phyloP scores from a whole-genome alignment of 1,140 invertebrate species.

The Ctenoplectra terminalis region DNA sequence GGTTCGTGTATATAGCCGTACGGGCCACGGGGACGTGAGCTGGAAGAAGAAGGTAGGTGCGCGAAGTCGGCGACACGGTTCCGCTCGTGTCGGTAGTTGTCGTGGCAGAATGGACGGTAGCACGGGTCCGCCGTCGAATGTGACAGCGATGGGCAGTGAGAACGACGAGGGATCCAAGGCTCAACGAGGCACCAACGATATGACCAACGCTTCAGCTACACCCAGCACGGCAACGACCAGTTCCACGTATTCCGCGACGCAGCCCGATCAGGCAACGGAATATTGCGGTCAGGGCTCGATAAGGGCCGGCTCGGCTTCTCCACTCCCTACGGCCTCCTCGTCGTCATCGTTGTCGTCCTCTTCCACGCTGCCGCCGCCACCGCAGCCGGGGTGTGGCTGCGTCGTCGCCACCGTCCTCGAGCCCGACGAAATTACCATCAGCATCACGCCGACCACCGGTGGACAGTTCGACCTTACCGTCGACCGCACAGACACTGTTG shows the following conservation, averaged over 20 bases:
- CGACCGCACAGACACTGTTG: slow-evolving; percentile 90
- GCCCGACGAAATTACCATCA: slow-evolving; percentile 89
- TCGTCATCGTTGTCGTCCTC: slow-evolving; percentile 22
- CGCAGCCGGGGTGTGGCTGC: slow-evolving; percentile 84
- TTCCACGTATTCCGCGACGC: slow-evolving; percentile 15
- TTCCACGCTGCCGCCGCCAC: slow-evolving; percentile 56
- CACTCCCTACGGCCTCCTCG: slow-evolving; percentile 39
- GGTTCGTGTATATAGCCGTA: slow-evolving; percentile 35
- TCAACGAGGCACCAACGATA: slow-evolving; percentile 32
- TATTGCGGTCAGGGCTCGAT: slow-evolving; percentile 42
- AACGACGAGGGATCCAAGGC: slow-evolving; percentile 57
- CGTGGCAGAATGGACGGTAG: slow-evolving; percentile 74
- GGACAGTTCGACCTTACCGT: slow-evolving; percentile 93
- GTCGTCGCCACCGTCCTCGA: slow-evolving; percentile 75
- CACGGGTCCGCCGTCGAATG: slow-evolving; percentile 70
- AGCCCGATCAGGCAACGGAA: slow-evolving; percentile 21
- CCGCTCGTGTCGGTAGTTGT: slow-evolving; percentile 21
- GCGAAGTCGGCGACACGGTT: background rate
- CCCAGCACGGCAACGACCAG: background rate
- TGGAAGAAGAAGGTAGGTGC: slow-evolving; percentile 28
- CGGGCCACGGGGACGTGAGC: slow-evolving; percentile 21
- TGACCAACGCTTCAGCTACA: background rate
- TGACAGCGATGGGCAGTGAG: slow-evolving; percentile 71
- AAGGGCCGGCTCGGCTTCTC: slow-evolving; percentile 44
- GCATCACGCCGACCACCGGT: slow-evolving; percentile 94